Percentiles rank a stretch among this genome's conserved stretches.
Conservation (phyloP, 2,888 invertebrate species). For the Siphlonurus alternatus region DNA sequence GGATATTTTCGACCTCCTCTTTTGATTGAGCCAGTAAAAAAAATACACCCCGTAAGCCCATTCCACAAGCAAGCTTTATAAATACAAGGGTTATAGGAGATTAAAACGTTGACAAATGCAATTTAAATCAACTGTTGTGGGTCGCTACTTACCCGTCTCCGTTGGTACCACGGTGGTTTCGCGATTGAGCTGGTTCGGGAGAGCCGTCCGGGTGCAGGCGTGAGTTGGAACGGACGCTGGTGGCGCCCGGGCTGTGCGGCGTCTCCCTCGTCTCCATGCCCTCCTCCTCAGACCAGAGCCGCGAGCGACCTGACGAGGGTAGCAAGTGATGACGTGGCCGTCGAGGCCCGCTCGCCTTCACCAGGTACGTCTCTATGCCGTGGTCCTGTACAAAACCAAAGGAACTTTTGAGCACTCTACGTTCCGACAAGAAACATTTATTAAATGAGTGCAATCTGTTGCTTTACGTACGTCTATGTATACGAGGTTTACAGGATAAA, state of each 20-base stretch:
- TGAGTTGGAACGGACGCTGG: neutral
- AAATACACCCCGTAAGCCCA: too few species aligned
- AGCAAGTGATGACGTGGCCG: slow-evolving; percentile 14
- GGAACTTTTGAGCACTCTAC: neutral
- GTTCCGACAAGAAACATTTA: neutral
- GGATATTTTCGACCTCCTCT: too few species aligned
- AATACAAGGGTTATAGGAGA: too few species aligned
- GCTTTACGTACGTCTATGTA: too few species aligned
- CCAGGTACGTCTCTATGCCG: slow-evolving; percentile 73
- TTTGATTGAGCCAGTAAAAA: too few species aligned
- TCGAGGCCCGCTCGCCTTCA: slow-evolving; percentile 37
- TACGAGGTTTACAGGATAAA: too few species aligned
- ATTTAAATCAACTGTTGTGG: too few species aligned
- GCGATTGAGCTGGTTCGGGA: neutral
- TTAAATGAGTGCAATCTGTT: too few species aligned
- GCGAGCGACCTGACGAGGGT: slow-evolving; percentile 28
- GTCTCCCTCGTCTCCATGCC: slow-evolving; percentile 9
- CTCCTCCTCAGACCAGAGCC: slow-evolving; percentile 26
- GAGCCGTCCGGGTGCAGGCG: neutral
- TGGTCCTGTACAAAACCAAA: slow-evolving; percentile 36
- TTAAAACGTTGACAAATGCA: too few species aligned
- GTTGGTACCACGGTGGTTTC: slow-evolving; percentile 4
- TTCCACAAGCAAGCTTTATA: too few species aligned
- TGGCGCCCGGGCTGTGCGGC: slow-evolving; percentile 7
- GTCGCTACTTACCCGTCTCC: slow-evolving; percentile 2